A percentile compares a stretch with the other conserved stretches of the same genome.
These are phyloP conservation scores for Epinephelus fuscoguttatus DNA, from an alignment of 2,113 vertebrate species.

Conservation along the genomic window DNA sequence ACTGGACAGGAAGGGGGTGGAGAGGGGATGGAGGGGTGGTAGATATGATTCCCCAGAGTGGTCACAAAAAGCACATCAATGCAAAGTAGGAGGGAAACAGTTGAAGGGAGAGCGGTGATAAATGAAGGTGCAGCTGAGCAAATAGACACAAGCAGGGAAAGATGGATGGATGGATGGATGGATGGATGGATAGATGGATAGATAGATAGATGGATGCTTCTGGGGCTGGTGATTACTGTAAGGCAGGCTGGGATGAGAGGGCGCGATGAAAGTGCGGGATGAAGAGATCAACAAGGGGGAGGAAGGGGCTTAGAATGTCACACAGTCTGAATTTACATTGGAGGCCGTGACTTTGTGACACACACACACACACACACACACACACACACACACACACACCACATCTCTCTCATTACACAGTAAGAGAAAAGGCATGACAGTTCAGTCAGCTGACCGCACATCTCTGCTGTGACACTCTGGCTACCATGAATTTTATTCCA, in stretches of 20 bases:
- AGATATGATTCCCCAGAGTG: conserved; percentile 59
- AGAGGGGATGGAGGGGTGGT: neutral
- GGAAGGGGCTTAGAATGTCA: conserved; percentile 45
- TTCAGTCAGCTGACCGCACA: conserved; percentile 44
- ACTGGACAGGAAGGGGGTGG: conserved; percentile 4
- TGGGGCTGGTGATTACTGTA: conserved; percentile 36
- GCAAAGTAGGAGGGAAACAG: conserved; percentile 49
- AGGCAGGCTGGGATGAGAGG: neutral
- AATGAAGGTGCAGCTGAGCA: conserved; percentile 37
- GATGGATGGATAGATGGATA: neutral
- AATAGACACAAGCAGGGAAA: conserved; percentile 7
- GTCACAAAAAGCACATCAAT: conserved; percentile 54
- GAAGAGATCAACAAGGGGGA: conserved; percentile 1
- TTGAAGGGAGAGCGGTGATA: conserved; percentile 31
- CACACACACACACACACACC: conserved; percentile 7
- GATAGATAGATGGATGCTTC: conserved; percentile 8
- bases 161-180: conserved; percentile 25
- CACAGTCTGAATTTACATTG: conserved; percentile 46
- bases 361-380: conserved; percentile 6
- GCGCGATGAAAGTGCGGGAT: neutral
- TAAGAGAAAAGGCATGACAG: conserved; percentile 44
- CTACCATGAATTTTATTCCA: neutral
- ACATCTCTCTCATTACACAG: conserved; percentile 47
- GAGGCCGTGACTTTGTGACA: conserved; percentile 50
- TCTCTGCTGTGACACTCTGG: neutral